A percentile compares a stretch with the other conserved stretches of the same genome.
Conservation (phyloP, 2,888 invertebrate genomes). For the Andrena chrysosceles region DNA sequence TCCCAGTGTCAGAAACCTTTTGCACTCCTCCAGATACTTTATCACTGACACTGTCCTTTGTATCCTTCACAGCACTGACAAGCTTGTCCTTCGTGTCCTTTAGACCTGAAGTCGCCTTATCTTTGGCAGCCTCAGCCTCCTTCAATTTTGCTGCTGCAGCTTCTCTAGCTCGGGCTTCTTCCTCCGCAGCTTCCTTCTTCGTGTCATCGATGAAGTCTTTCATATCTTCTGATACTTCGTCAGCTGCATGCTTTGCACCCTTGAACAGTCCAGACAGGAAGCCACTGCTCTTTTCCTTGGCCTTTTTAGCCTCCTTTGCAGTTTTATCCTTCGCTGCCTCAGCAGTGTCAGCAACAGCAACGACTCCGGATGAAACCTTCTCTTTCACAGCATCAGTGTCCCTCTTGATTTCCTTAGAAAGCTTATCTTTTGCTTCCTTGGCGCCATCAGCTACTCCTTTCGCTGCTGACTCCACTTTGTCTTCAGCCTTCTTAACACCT, state of each 20-base stretch:
- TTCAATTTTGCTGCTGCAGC: constrained; percentile 67
- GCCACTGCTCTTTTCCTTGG: constrained; percentile 65
- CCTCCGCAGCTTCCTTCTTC: constrained; percentile 74
- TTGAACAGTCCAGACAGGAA: constrained; percentile 75
- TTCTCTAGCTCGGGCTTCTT: constrained; percentile 84
- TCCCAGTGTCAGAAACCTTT: constrained; percentile 66
- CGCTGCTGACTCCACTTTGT: constrained; percentile 68
- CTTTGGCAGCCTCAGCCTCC: neutral
- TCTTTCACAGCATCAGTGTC: constrained; percentile 72
- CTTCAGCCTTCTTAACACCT: constrained; percentile 58
- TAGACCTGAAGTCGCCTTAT: constrained; percentile 5
- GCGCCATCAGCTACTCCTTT: constrained; percentile 76
- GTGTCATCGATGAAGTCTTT: constrained; percentile 86
- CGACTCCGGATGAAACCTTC: constrained; percentile 46
- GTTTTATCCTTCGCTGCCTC: constrained; percentile 84
- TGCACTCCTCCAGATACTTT: constrained; percentile 46
- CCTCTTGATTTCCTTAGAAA: constrained; percentile 79
- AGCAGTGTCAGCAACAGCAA: constrained; percentile 85
- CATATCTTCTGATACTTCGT: constrained; percentile 70
- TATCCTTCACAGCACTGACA: constrained; percentile 60
- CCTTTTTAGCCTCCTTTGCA: constrained; percentile 61
- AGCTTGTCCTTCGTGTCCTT: constrained; percentile 61
- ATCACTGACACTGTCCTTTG: constrained; percentile 45
- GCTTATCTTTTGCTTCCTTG: constrained; percentile 62
- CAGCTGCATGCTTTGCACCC: constrained; percentile 69